Evolutionary conservation across 2,113 vertebrate genomes (phyloP).

Genomic region (Odontophorus gujanensis): DNA sequence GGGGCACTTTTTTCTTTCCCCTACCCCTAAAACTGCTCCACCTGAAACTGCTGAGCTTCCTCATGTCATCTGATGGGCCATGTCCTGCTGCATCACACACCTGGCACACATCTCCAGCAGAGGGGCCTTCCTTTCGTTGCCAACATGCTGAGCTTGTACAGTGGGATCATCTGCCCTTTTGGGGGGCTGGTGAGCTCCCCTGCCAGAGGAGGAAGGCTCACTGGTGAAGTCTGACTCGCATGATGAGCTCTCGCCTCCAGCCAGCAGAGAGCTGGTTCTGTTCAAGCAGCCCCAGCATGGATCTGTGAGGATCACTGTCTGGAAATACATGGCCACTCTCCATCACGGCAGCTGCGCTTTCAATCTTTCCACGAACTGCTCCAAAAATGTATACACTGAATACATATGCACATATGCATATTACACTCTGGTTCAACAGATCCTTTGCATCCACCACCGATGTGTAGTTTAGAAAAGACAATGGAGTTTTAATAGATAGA

Average conservation of each 20-base stretch:
- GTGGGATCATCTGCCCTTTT: neutral
- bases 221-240: neutral
- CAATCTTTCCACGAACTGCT: neutral
- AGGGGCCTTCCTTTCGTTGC: neutral
- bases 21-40: neutral
- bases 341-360: neutral
- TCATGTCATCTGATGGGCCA: neutral
- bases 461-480: neutral
- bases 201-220: neutral
- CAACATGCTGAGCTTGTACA: no score
- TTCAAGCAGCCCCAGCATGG: neutral
- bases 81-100: neutral
- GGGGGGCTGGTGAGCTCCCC: neutral
- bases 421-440: neutral
- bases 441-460: neutral
- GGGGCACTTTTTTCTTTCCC: neutral
- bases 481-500: neutral
- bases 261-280: neutral
- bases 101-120: neutral
- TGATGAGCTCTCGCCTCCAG: neutral
- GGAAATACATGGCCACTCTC: neutral
- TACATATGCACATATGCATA: neutral
- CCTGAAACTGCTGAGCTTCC: neutral
- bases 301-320: neutral
- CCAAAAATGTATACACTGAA: neutral